phyloP scores from a whole-genome alignment of 2,113 vertebrate genomes.

The Nycticebus coucang region DNA sequence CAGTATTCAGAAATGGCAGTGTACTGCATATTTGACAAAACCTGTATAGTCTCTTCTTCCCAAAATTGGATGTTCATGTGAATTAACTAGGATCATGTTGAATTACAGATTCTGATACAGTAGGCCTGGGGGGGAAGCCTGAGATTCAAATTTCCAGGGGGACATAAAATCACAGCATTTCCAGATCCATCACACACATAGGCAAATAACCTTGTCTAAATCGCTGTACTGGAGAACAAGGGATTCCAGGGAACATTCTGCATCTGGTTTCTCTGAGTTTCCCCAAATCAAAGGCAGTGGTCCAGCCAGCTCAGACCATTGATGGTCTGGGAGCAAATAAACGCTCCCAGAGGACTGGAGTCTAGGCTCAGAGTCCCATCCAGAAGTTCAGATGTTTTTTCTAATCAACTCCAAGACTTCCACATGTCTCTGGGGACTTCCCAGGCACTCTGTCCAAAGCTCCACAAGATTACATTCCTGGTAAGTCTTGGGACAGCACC shows the following conservation, averaged over 20 bases:
- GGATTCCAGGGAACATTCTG: not conserved
- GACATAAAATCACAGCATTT: not conserved
- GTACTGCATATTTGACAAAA: not conserved
- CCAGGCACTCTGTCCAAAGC: not conserved
- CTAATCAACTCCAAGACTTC: constrained; percentile 22
- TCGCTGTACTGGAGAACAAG: not conserved
- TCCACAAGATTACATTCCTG: constrained; percentile 48
- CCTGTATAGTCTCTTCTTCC: not conserved
- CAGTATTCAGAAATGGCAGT: rapidly evolving
- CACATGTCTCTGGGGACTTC: not conserved
- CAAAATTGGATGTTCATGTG: not conserved
- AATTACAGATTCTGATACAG: not conserved
- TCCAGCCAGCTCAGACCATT: not conserved
- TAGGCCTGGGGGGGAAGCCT: not conserved
- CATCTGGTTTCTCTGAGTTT: not conserved
- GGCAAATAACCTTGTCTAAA: not conserved
- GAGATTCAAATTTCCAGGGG: not conserved
- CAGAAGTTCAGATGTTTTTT: constrained; percentile 44
- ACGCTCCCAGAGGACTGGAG: not conserved
- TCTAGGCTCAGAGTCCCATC: not conserved
- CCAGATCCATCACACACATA: rapidly evolving
- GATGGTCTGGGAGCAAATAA: not conserved
- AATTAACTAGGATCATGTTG: not conserved
- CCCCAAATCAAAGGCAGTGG: not conserved
- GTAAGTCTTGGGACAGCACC: constrained; percentile 7